Conservation (phyloP, 2,113 vertebrate genomes). For the Chrysochloris asiatica region DNA sequence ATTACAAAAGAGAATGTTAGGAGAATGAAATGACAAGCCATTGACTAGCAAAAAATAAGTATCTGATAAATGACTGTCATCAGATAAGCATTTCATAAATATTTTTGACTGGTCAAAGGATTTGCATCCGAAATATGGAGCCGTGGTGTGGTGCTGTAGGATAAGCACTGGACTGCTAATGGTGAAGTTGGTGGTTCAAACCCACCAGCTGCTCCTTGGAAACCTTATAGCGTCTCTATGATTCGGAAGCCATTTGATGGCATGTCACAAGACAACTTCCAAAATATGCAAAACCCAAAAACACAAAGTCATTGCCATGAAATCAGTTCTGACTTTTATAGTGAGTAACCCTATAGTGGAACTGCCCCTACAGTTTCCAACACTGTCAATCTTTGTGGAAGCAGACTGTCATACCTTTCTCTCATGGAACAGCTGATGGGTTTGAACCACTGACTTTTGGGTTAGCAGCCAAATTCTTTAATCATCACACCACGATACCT, state of each 20-base stretch:
- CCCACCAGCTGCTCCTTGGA: not conserved
- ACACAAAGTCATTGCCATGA: no score
- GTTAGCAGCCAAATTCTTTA: not conserved
- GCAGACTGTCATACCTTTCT: not conserved
- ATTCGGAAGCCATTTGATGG: no score
- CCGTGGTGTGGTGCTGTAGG: no score
- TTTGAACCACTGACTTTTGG: not conserved
- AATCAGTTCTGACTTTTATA: not conserved
- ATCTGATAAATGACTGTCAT: not conserved
- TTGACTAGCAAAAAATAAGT: not conserved
- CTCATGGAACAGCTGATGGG: not conserved
- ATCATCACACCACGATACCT: not conserved
- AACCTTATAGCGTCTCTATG: no score
- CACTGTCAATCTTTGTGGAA: not conserved
- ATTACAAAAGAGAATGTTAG: not conserved
- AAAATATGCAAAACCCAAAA: no score
- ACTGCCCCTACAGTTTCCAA: not conserved
- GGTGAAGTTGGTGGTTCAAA: no score
- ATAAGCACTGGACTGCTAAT: no score
- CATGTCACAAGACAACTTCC: no score
- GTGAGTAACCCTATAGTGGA: not conserved
- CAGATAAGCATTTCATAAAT: no score
- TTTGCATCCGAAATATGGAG: no score
- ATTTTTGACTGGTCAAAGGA: no score
- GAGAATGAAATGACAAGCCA: not conserved